Conservation (phyloP, 2,113 vertebrate genomes). For the Gnathonemus longibarbis region DNA sequence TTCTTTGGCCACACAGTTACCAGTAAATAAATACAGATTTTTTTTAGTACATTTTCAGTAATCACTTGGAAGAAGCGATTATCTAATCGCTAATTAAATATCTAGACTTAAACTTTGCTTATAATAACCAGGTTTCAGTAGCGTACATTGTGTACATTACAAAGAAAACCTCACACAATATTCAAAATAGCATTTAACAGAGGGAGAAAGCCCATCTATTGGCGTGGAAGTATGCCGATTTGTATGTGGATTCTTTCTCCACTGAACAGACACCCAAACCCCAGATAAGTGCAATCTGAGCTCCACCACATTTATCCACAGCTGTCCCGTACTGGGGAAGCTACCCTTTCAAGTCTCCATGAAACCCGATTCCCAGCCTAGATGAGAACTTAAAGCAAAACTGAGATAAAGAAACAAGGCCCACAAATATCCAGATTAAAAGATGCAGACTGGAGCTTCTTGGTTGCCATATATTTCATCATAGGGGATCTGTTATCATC, state of each 20-base stretch:
- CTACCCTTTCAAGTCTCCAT: neutral
- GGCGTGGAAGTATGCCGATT: neutral
- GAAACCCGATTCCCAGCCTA: conserved; percentile 33
- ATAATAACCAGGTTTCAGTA: neutral
- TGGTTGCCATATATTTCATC: conserved; percentile 13
- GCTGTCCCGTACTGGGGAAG: conserved; percentile 30
- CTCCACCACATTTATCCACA: conserved; percentile 26
- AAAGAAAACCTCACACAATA: neutral
- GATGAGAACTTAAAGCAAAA: conserved; percentile 21
- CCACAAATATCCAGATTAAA: conserved; percentile 13
- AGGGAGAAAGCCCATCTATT: neutral
- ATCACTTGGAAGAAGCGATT: neutral
- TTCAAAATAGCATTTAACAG: neutral
- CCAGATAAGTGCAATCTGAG: conserved; percentile 24
- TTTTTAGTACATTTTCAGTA: neutral
- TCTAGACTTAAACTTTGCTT: neutral
- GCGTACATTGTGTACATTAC: neutral
- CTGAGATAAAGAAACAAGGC: conserved; percentile 19
- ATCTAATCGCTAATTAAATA: neutral
- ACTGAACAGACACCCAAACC: conserved; percentile 13
- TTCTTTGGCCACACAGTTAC: conserved; percentile 11
- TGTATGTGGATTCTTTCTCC: neutral
- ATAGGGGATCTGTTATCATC: neutral
- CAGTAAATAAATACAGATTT: neutral
- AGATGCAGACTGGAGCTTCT: neutral